Evolutionary conservation across 2,888 invertebrate species (phyloP), one percentile per base, ranked within the genome.

Genomic region (Drosophila hamatofila): DNA sequence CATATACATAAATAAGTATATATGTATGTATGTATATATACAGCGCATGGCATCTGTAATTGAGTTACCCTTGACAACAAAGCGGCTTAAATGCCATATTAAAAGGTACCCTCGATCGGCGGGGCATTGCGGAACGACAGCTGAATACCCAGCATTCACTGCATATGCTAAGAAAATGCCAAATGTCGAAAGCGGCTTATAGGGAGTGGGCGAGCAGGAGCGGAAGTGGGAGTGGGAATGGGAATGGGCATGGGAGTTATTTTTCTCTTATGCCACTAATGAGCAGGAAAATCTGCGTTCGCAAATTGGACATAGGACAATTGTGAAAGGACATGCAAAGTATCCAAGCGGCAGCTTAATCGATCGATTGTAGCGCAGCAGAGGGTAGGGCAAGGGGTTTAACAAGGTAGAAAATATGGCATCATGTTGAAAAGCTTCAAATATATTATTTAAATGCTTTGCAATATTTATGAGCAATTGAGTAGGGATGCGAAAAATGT

Each of bases 71-170:
- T 30, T 65, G 83, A 71, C 83, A 83, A 88, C 86, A 88, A 84
- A 84, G 85, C 84, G 76, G 88, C 80, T 84, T 84, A 84, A 85
- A 76, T 70, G 63, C 69, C 80, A 76, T 70, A 67, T 78, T 75
- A 82, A 78, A 83, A 78, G 78, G 71, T 73, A 78, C 80, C 71
- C 71, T 74, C 72, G 71, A 67, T 73, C 49, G 16, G 7, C 11
- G 41, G 1, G 11, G 12, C 7, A 8, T 1, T 0, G 46, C 44
- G 18, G 18, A 42, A 52, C 21, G 51, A 8, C 4, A 3, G 39
- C 46, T 48, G 27, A 39, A 46, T 46, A 56, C 58, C 12, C 58
- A 12, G 44, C 3, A 39, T 37, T 21, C 39, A 46, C 25, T 67
- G 72, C 76, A 76, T 79, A 72, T 79, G 76, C 76, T 69, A 61